A percentile compares a stretch with the other conserved stretches of the same genome.
Evolutionary conservation across 2,888 invertebrate species (phyloP).

Genomic region (Pteria penguin): DNA sequence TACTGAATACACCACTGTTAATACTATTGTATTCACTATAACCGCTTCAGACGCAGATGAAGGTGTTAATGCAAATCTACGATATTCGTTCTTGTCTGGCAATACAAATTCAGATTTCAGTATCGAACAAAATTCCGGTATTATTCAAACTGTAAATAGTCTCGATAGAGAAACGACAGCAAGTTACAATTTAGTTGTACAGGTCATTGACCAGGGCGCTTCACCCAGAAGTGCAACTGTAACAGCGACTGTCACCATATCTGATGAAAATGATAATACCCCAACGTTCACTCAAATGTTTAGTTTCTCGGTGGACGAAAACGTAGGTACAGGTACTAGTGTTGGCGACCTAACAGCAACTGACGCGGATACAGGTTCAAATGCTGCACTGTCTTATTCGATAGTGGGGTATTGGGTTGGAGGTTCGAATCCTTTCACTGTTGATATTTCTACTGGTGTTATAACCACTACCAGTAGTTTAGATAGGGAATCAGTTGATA

Average conservation of each 20-base stretch:
- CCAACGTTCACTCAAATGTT: constrained; percentile 63
- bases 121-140: constrained; percentile 54
- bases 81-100: constrained; percentile 63
- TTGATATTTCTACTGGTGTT: constrained; percentile 53
- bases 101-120: constrained; percentile 63
- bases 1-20: constrained; percentile 59
- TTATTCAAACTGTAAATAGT: constrained; percentile 56
- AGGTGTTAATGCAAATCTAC: constrained; percentile 58
- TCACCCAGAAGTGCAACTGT: constrained; percentile 46
- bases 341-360: constrained; percentile 60
- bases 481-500: constrained; percentile 59
- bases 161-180: constrained; percentile 70
- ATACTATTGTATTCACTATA: constrained; percentile 58
- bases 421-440: constrained; percentile 51
- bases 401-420: constrained; percentile 55
- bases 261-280: constrained; percentile 68
- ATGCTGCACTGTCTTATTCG: constrained; percentile 54
- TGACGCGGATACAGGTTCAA: constrained; percentile 64
- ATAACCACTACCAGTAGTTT: constrained; percentile 51
- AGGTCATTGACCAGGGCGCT: constrained; percentile 55
- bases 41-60: constrained; percentile 66
- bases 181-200: constrained; percentile 58
- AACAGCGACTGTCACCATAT: constrained; percentile 60
- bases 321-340: constrained; percentile 52
- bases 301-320: constrained; percentile 62